Evolutionary conservation across 2,113 vertebrate species (phyloP).

Genomic region (Octodon degus): DNA sequence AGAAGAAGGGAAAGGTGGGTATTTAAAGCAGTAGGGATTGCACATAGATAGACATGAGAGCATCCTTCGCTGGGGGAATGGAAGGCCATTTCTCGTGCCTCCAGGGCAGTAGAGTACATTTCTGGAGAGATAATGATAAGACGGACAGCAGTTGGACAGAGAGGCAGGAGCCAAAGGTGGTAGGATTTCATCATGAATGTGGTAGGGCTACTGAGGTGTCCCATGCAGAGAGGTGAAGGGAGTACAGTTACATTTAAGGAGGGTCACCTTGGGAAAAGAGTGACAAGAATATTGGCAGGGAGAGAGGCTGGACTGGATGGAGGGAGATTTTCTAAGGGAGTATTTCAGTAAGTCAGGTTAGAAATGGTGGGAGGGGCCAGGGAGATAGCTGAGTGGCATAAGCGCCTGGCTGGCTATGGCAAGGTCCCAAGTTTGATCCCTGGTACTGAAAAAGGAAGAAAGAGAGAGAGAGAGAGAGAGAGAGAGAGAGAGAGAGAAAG

Average conservation of each 20-base stretch:
- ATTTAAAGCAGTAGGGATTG: background rate
- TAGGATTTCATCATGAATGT: background rate
- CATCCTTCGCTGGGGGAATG: background rate
- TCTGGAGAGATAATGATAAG: background rate
- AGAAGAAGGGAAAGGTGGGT: too few relatives aligned
- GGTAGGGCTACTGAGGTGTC: background rate
- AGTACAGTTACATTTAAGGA: background rate
- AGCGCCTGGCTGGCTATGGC: too few relatives aligned
- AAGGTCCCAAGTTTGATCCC: too few relatives aligned
- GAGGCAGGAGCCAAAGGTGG: background rate
- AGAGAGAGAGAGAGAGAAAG: too few relatives aligned
- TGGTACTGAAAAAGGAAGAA: background rate
- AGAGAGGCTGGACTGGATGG: background rate
- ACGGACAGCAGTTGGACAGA: background rate
- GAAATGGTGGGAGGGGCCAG: background rate
- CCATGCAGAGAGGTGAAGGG: background rate
- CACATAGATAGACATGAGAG: background rate
- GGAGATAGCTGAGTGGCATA: too few relatives aligned
- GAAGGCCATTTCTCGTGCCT: background rate
- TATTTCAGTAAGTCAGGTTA: background rate
- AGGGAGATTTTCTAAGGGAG: background rate
- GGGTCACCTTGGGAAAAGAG: background rate
- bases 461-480: background rate
- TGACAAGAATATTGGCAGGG: background rate
- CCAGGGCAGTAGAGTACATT: background rate